Base-by-base conservation (phyloP, 2,888 invertebrate species). In the Coremacera marginata region DNA sequence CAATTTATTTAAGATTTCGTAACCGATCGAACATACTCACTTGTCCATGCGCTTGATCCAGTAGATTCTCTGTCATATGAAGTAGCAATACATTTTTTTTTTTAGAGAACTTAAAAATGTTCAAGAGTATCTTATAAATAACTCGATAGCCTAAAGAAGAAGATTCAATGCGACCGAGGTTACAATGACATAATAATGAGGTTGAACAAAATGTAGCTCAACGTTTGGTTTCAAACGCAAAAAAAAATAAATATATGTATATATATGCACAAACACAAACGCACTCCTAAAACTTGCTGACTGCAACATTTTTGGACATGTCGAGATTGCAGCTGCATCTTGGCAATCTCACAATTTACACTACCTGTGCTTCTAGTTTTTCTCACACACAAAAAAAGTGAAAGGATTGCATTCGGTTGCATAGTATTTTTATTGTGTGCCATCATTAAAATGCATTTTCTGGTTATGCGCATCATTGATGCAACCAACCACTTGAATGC, bases 381-480 rank as follows among this genome's bases (percentile, higher is more conserved):
- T 67, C 65, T 65, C 65, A 67, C 65, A 74, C 62, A 49, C 37
- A 60, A 63, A 77, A n/a, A 79, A 79, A 79, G 79, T 79, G 79
- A 79, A 79, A 79, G 79, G 79, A 79, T 79, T 77, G 62, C 55
- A 34, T 57, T 67, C 60, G 55, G 44, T 65, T 74, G 75, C 51
- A 44, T 63, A 37, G 60, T 76, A 27, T 34, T 49, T 14, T 51
- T 67, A 49, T 60, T 65, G 51, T 74, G 55, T 67, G 62, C 34
- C 70, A 75, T 62, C 68, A 75, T 68, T 51, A 70, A 75, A 68
- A 70, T 62, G 25, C 57, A 27, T 75, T 25, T 75, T 75, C 75
- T 62, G 75, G 55, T 67, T 75, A 44, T 44, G 44, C 44, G 44
- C 44, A 44, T 44, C 44, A 44, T 44, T 44, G 44, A 44, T 44